Evolutionary conservation across 2,113 vertebrate genomes (phyloP).

Genomic region (Pionites leucogaster): DNA sequence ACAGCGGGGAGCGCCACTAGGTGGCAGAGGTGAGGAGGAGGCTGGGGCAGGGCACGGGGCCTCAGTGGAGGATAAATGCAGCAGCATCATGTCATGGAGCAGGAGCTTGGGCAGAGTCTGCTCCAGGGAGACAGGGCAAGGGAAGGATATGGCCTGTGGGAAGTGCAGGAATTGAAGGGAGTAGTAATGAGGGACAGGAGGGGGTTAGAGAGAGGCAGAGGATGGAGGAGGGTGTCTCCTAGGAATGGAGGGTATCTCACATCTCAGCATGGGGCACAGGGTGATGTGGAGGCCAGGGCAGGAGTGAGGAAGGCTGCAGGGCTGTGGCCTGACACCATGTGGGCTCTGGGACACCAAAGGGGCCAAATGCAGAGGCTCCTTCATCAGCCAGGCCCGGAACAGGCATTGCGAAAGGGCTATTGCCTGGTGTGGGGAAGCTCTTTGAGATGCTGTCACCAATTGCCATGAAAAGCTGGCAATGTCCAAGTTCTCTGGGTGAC

Average conservation of each 20-base stretch:
- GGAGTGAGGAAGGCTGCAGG: not conserved
- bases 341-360: not conserved
- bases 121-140: not conserved
- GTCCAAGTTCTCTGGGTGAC: not conserved
- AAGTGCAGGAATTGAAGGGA: not conserved
- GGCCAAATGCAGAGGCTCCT: not conserved
- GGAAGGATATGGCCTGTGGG: not conserved
- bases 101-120: not conserved
- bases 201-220: not conserved
- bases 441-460: not conserved
- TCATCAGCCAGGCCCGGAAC: too few species aligned
- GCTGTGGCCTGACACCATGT: not conserved
- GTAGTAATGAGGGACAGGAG: not conserved
- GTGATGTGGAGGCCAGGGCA: not conserved
- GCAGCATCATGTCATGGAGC: not conserved
- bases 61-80: not conserved
- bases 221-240: not conserved
- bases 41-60: not conserved
- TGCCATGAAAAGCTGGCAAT: not conserved
- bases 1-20: accelerated
- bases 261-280: not conserved
- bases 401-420: not conserved
- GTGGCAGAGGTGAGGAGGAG: not conserved
- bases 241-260: not conserved
- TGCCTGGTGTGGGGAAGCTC: not conserved